phyloP scores from a whole-genome alignment of 2,888 invertebrate species.

The Adelognathus sp. region DNA sequence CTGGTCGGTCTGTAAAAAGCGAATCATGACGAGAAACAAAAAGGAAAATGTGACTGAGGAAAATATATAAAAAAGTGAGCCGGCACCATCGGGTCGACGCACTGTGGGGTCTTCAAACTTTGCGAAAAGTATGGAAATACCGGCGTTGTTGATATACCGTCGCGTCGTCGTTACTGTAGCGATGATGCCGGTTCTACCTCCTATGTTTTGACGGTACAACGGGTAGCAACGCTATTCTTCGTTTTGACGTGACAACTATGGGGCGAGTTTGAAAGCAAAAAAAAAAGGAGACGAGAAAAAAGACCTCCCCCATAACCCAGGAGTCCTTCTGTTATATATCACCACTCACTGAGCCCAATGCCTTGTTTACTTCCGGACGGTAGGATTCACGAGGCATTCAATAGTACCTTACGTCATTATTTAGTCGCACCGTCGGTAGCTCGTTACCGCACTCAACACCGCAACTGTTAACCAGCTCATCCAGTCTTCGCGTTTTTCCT shows the following conservation, averaged over 20 bases:
- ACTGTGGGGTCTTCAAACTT: not conserved
- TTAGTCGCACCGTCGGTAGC: slow-evolving; percentile 49
- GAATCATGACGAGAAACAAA: not conserved
- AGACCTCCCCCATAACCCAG: not conserved
- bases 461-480: slow-evolving; percentile 35
- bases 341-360: not conserved
- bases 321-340: slow-evolving; percentile 26
- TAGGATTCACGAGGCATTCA: slow-evolving; percentile 50
- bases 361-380: slow-evolving; percentile 5
- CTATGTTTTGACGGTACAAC: not conserved
- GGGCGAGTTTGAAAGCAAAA: not conserved
- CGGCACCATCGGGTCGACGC: not conserved
- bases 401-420: slow-evolving; percentile 50
- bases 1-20: not conserved
- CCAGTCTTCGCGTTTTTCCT: not conserved
- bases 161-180: not conserved
- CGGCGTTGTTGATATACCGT: not conserved
- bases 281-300: not conserved
- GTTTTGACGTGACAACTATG: not conserved
- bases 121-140: not conserved
- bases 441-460: slow-evolving; percentile 50
- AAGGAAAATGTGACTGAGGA: not conserved
- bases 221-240: not conserved
- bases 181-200: not conserved
- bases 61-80: not conserved